Base-by-base conservation (phyloP, 2,888 invertebrate species). In the Geotrupes spiniger region DNA sequence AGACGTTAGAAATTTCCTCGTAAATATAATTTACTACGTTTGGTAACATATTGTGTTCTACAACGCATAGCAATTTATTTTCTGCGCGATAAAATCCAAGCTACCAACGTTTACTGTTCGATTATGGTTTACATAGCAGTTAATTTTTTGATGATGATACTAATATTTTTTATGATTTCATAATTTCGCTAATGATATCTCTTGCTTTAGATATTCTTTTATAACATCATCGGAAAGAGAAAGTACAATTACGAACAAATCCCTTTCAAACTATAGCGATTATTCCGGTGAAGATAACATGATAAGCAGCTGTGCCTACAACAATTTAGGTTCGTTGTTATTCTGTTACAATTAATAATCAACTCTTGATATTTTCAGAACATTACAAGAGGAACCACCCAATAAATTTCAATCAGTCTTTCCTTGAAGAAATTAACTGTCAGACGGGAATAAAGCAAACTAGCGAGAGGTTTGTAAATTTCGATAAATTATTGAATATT, bases 351-450 rank as follows among this genome's bases (percentile, higher is more conserved):
- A 11, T 8, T 16, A 42, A 8, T 15, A 28, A 42, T 21, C 21
- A 11, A 42, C 21, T 17, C 11, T n/a, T 4, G 3, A 31, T 21
- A 28, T 14, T 42, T 56, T 28, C 38, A 69, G 69, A 59, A n/a
- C 64, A 69, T 46, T 70, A 68, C 39, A 66, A 67, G 51, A 62
- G 60, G 25, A 53, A 59, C 17, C 67, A 69, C 38, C 57, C 58
- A 12, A 63, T 63, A 40, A 67, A 66, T 43, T 71, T 68, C 40
- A 56, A 57, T 28, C 70, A 70, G 46, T 66, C 68, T 0, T 63
- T 64, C 46, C 60, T 69, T 2, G 71, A 71, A 52, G 71, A 71
- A 54, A 62, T 60, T 25, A 54, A 64, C 6, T 70, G 69, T 41
- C 65, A 66, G 49, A 64, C 68, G 8, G 69, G 69, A 17, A 68